Conservation (phyloP, 2,797 vertebrate genomes). For the Halcyon badia region DNA sequence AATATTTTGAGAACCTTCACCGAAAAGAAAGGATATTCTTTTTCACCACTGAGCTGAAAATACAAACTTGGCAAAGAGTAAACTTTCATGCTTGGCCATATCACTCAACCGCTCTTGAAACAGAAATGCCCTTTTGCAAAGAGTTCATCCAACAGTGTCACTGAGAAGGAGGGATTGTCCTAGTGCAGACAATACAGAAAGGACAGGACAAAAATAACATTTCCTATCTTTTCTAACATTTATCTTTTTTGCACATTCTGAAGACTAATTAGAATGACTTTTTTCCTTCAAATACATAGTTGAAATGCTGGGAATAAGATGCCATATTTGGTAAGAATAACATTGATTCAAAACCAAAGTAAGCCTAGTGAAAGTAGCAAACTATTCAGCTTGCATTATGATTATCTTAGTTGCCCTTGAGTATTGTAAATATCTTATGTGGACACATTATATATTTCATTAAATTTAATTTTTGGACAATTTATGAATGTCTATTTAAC, state of each 20-base stretch:
- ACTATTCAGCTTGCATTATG: background rate
- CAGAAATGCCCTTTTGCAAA: conserved; percentile 2
- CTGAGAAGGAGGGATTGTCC: background rate
- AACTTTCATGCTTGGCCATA: background rate
- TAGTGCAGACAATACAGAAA: background rate
- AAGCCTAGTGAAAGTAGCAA: background rate
- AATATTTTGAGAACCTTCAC: conserved; percentile 22
- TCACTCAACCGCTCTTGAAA: background rate
- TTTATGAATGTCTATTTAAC: background rate
- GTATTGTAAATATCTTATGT: background rate
- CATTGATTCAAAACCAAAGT: background rate
- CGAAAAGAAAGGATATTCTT: conserved; percentile 23
- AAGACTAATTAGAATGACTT: background rate
- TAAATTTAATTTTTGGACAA: background rate
- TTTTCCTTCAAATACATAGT: background rate
- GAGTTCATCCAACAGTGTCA: conserved; percentile 18
- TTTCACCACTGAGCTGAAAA: conserved; percentile 30
- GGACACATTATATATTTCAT: background rate
- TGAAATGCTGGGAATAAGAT: background rate
- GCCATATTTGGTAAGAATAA: background rate
- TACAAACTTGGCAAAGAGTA: background rate
- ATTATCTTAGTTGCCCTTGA: background rate
- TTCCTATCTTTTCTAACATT: background rate
- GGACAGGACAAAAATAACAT: background rate
- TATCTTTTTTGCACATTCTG: background rate